Evolutionary conservation across 1,140 invertebrate genomes (phyloP).

Genomic region (Zaprionus ghesquierei): DNA sequence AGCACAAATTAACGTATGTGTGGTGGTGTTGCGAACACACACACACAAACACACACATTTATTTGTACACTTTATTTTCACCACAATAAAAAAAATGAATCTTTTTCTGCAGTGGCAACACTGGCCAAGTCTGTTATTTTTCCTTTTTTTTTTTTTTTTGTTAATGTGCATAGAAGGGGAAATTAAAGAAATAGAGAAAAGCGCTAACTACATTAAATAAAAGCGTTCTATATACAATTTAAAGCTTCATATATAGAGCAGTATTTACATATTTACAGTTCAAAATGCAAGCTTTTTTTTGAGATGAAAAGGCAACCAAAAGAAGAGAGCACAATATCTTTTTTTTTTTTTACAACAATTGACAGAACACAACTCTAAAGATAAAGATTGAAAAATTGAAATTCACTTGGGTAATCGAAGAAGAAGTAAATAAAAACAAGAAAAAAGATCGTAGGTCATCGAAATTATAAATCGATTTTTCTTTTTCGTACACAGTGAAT

Average conservation of each 20-base stretch:
- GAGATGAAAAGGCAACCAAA: neutral
- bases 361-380: conserved; percentile 1
- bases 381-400: neutral
- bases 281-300: conserved; percentile 33
- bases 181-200: neutral
- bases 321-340: neutral
- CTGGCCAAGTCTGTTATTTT: neutral
- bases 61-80: conserved; percentile 6
- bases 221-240: neutral
- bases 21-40: conserved; percentile 6
- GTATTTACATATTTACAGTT: conserved; percentile 8
- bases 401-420: neutral
- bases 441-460: neutral
- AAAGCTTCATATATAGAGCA: conserved; percentile 1
- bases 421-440: neutral
- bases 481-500: neutral
- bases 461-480: neutral
- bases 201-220: conserved; percentile 1
- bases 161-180: conserved; percentile 11
- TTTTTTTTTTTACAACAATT: conserved; percentile 6
- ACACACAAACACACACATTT: neutral
- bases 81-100: neutral
- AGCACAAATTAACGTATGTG: conserved; percentile 18
- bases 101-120: conserved; percentile 12
- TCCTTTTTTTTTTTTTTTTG: conserved; percentile 3